phyloP scores from a whole-genome alignment of 2,888 invertebrate species.

The Conistra vaccinii region DNA sequence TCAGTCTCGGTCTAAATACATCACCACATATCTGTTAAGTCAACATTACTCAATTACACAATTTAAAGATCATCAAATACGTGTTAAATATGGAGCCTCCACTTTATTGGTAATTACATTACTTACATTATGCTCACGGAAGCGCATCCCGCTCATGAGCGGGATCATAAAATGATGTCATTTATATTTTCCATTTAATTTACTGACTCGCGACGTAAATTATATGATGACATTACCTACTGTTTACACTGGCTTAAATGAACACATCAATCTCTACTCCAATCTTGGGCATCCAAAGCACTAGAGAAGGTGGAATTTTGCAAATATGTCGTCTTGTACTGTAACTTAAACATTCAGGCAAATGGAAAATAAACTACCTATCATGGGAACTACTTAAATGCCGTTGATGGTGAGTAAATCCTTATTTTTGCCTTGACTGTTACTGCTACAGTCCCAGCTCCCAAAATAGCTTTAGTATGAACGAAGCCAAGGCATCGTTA shows the following conservation, averaged over 20 bases:
- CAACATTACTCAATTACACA: constrained; percentile 71
- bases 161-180: constrained; percentile 48
- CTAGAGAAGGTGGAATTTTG: not conserved
- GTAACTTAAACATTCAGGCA: not conserved
- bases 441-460: not conserved
- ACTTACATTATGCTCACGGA: constrained; percentile 37
- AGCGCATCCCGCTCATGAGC: constrained; percentile 28
- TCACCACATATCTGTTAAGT: constrained; percentile 78
- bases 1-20: constrained; percentile 82
- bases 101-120: constrained; percentile 22
- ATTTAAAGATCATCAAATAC: constrained; percentile 47
- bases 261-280: not conserved
- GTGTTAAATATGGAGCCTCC: constrained; percentile 16
- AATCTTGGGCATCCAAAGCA: not conserved
- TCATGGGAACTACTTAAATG: not conserved
- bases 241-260: not conserved
- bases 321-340: not conserved
- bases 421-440: constrained; percentile 6
- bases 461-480: constrained; percentile 25
- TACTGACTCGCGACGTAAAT: constrained; percentile 16
- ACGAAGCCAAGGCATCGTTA: constrained; percentile 3
- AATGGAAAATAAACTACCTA: constrained; percentile 24
- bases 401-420: constrained; percentile 4
- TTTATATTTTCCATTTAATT: constrained; percentile 44
- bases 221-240: constrained; percentile 2